These are phyloP conservation scores for Pomacea canaliculata DNA, from an alignment of 2,888 invertebrate genomes.

Conservation along the genomic window DNA sequence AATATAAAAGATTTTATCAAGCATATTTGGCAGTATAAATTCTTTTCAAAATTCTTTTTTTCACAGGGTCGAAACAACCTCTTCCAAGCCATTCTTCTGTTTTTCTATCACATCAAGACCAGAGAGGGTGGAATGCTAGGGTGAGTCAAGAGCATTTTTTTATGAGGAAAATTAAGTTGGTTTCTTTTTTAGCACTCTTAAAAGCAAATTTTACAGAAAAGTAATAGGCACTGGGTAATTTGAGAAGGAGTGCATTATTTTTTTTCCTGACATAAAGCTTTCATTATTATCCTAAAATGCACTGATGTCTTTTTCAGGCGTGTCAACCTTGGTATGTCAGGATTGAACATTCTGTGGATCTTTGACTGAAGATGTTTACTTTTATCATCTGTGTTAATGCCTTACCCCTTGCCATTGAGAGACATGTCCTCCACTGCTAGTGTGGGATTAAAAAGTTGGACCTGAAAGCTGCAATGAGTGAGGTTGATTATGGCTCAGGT, in stretches of 20 bases:
- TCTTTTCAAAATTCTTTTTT: too few relatives aligned
- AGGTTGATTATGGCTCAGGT: too few relatives aligned
- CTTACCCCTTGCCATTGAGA: background rate
- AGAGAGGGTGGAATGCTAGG: constrained; percentile 83
- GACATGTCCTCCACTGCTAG: too few relatives aligned
- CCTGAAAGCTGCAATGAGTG: too few relatives aligned
- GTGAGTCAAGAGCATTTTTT: constrained; percentile 45
- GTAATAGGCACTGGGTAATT: too few relatives aligned
- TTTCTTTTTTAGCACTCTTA: background rate
- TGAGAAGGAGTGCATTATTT: too few relatives aligned
- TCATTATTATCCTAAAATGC: too few relatives aligned
- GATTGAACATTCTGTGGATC: constrained; percentile 80
- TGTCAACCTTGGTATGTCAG: constrained; percentile 82
- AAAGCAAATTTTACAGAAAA: too few relatives aligned
- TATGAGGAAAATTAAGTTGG: background rate
- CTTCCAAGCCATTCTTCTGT: constrained; percentile 86
- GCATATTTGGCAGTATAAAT: too few relatives aligned
- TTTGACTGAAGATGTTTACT: constrained; percentile 40
- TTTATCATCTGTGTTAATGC: background rate
- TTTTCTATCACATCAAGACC: constrained; percentile 81
- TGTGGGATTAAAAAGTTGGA: too few relatives aligned
- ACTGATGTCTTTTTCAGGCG: constrained; percentile 68
- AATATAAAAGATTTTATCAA: too few relatives aligned
- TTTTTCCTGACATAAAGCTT: too few relatives aligned
- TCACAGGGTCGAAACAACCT: constrained; percentile 86